A percentile compares a stretch with the other conserved stretches of the same genome.
phyloP scores from a whole-genome alignment of 2,113 vertebrate genomes.

The Ifrita kowaldi region DNA sequence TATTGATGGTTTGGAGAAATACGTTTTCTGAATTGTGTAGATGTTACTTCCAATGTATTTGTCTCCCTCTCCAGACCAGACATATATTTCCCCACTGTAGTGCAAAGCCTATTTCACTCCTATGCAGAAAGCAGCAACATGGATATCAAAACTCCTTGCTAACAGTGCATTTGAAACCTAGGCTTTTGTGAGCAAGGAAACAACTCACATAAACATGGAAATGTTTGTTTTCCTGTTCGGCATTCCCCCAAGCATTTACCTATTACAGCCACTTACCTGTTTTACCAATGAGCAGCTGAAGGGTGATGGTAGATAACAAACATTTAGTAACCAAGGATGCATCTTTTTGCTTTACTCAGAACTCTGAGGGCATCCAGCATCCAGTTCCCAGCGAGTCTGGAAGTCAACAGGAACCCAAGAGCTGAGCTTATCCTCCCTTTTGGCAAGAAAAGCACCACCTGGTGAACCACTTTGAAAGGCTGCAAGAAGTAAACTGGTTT shows the following conservation, averaged over 20 bases:
- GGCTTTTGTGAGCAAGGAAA: background rate
- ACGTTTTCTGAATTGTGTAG: background rate
- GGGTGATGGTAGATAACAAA: background rate
- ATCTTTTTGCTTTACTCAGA: background rate
- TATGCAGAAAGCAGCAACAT: background rate
- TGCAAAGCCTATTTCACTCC: background rate
- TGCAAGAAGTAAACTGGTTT: background rate
- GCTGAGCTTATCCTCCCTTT: background rate
- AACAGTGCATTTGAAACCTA: background rate
- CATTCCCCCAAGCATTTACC: background rate
- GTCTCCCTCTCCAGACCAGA: background rate
- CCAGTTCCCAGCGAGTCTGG: background rate
- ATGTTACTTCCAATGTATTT: background rate
- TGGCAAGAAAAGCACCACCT: conserved; percentile 10
- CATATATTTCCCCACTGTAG: background rate
- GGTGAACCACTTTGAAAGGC: background rate
- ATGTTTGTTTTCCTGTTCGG: background rate
- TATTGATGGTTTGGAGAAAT: background rate
- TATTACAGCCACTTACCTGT: background rate
- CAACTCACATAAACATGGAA: background rate
- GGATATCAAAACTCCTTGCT: background rate
- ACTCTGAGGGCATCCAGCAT: background rate
- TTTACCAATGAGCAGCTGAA: background rate
- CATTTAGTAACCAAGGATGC: background rate
- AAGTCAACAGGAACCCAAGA: conserved; percentile 24